Evolutionary conservation across 1,140 invertebrate genomes (phyloP).

Genomic region (Heterodera carotae): DNA sequence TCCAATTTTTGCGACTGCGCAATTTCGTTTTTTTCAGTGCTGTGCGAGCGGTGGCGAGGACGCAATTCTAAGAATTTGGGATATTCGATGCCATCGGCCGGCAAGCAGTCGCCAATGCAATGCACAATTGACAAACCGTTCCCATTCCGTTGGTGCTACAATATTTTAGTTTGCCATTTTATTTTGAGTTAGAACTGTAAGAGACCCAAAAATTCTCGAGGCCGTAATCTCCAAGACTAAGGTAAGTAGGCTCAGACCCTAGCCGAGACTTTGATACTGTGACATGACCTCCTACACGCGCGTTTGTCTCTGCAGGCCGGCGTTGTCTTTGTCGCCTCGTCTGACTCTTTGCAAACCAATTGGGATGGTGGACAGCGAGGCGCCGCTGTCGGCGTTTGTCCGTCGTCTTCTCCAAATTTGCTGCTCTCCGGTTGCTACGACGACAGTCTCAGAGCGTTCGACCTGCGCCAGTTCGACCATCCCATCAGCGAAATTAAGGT

Average conservation of each 20-base stretch:
- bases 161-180: not conserved
- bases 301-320: not conserved
- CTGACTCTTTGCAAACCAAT: not conserved
- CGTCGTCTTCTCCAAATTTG: not conserved
- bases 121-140: not conserved
- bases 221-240: too few species aligned
- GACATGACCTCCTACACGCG: too few species aligned
- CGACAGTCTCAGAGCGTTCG: not conserved
- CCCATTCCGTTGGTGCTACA: not conserved
- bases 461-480: not conserved
- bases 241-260: too few species aligned
- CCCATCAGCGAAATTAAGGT: not conserved
- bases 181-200: not conserved
- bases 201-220: not conserved
- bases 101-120: not conserved
- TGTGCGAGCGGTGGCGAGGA: slow-evolving; percentile 1
- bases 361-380: not conserved
- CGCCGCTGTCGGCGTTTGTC: too few species aligned
- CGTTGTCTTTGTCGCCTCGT: not conserved
- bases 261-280: not conserved
- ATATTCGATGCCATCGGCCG: slow-evolving; percentile 1
- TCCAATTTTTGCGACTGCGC: too few species aligned
- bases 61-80: not conserved
- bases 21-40: not conserved
- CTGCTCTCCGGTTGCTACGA: not conserved